Evolutionary conservation across 2,888 invertebrate species (phyloP), one percentile per base, ranked within the genome.

Genomic region (Acanthosepion esculentum): DNA sequence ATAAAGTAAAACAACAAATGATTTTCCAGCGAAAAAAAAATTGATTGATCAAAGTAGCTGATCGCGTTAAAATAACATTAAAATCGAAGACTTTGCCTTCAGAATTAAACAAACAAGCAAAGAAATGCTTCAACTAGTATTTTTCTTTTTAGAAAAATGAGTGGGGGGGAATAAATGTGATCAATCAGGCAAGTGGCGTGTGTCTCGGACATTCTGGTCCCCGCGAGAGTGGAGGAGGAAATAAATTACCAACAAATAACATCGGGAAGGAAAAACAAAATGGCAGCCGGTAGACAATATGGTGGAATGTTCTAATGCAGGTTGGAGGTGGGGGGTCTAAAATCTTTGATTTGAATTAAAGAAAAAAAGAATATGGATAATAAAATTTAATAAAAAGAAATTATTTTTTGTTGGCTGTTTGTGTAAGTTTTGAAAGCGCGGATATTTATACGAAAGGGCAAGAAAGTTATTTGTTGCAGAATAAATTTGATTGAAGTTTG

Each of bases 161-260:
- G 10, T 78, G 29, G 55, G 15, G 15, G 29, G 29, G 26, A 78
- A 78, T 78, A 78, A 78, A 78, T 78, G 78, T 78, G 78, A 78
- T 78, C 78, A 78, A 78, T 78, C 78, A 78, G 78, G 78, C 78
- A n/a, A 78, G 78, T 78, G 7, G 78, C 78, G 78, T 78, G 78
- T 29, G 78, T 78, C 78, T 78, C 78, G 78, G 78, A 78, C 78
- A 78, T 78, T 78, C 29, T n/a, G 29, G 29, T n/a, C n/a, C 78
- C 78, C 78, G 78, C 78, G 78, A 78, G 78, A 78, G 78, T 78
- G 78, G 78, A 78, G 29, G 78, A 8, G 55, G 29, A 78, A 78
- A 78, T 78, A 78, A 78, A 78, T 64, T 64, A 29, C 78, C 78
- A 29, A 29, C 7, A 78, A 78, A 29, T 26, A 78, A 78, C 78